Evolutionary conservation across 1,140 invertebrate species (phyloP).

Genomic region (Tribolium madens): DNA sequence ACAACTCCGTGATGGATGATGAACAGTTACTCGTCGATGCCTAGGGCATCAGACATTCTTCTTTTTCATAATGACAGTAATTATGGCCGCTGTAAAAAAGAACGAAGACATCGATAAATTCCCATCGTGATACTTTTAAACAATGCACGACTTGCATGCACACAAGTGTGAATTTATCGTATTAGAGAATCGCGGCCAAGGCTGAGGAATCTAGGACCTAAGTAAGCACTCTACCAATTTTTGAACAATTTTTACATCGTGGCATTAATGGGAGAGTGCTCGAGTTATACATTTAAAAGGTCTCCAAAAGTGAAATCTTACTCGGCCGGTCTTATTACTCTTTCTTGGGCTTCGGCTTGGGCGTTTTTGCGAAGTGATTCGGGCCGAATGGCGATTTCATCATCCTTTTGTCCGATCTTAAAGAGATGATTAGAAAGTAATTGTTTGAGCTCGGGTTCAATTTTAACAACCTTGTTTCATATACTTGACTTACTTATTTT

Average conservation of each 20-base stretch:
- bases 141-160: neutral
- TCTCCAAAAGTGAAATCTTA: neutral
- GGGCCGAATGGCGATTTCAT: neutral
- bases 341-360: neutral
- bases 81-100: slow-evolving; percentile 1
- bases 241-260: neutral
- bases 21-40: neutral
- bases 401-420: neutral
- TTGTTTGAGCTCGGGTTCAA: neutral
- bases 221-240: neutral
- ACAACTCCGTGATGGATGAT: neutral
- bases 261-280: neutral
- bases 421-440: neutral
- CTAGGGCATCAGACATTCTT: slow-evolving; percentile 9
- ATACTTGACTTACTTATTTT: slow-evolving; percentile 24
- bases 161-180: neutral
- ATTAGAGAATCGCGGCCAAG: slow-evolving; percentile 7
- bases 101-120: neutral
- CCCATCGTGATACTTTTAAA: slow-evolving; percentile 9
- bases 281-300: neutral
- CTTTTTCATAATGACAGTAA: slow-evolving; percentile 14
- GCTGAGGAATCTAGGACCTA: slow-evolving; percentile 22
- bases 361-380: neutral
- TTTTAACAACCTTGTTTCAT: slow-evolving; percentile 15
- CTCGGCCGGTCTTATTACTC: neutral